phyloP scores from a whole-genome alignment of 2,113 vertebrate species.

The Picathartes gymnocephalus region DNA sequence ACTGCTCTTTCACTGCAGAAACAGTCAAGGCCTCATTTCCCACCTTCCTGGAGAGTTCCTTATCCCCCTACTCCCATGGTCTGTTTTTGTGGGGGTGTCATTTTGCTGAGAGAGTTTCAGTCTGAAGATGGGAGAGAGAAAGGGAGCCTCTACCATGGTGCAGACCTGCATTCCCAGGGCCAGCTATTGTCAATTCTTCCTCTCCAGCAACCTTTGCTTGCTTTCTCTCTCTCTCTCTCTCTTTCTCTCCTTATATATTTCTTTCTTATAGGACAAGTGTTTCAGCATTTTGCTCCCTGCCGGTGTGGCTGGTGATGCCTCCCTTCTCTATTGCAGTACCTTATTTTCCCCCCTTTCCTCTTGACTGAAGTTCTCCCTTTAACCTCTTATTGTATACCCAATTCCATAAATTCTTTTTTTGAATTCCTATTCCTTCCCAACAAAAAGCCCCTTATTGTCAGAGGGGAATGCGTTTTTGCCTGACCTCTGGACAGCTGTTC shows the following conservation, averaged over 20 bases:
- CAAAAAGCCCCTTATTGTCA: conserved; percentile 48
- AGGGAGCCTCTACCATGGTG: rapidly evolving
- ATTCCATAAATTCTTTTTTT: conserved; percentile 43
- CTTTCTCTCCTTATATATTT: neutral
- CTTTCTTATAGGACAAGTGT: neutral
- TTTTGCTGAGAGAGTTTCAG: neutral
- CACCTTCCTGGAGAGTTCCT: neutral
- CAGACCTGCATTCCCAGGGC: neutral
- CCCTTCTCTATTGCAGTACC: neutral
- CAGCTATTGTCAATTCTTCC: rapidly evolving
- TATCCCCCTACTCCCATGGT: neutral
- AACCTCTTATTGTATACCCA: neutral
- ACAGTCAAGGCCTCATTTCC: neutral
- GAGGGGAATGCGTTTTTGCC: neutral
- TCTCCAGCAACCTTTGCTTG: neutral
- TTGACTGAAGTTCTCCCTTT: neutral
- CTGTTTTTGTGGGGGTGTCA: neutral
- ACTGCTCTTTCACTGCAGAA: neutral
- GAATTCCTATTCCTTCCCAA: conserved; percentile 10
- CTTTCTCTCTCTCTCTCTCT: too few species aligned
- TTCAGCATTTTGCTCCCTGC: neutral
- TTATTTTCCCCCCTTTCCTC: neutral
- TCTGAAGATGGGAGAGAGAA: neutral
- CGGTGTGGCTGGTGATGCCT: neutral
- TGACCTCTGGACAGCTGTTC: conserved; percentile 59